Evolutionary conservation across 2,113 vertebrate species (phyloP).

Genomic region (Genyomyrus donnyi): DNA sequence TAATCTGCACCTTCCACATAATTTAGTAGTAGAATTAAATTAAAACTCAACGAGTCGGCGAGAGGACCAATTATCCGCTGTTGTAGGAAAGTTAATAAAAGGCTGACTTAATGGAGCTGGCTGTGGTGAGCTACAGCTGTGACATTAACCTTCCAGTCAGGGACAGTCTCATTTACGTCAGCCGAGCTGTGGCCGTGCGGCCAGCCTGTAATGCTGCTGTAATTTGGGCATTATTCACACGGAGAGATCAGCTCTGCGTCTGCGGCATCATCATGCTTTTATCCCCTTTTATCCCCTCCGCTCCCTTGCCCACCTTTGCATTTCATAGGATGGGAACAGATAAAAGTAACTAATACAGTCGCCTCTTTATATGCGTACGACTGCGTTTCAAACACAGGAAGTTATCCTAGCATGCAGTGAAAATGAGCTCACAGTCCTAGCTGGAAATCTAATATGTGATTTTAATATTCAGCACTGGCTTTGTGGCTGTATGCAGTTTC

Average conservation of each 20-base stretch:
- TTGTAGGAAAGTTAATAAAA: slow-evolving; percentile 19
- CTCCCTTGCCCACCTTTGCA: neutral
- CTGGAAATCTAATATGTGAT: slow-evolving; percentile 12
- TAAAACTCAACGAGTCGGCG: neutral
- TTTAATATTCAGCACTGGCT: slow-evolving; percentile 22
- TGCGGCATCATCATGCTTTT: neutral
- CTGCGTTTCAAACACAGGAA: neutral
- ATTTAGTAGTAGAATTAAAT: slow-evolving; percentile 11
- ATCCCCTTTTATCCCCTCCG: neutral
- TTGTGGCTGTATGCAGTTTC: slow-evolving; percentile 8
- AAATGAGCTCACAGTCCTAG: slow-evolving; percentile 9
- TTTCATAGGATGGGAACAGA: neutral
- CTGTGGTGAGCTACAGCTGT: neutral
- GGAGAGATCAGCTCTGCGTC: neutral
- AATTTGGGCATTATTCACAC: neutral
- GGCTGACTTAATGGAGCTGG: slow-evolving; percentile 5
- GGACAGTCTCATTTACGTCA: neutral
- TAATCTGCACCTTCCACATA: neutral
- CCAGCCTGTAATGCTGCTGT: neutral
- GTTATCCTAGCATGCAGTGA: neutral
- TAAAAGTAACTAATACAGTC: neutral
- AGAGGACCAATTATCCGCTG: neutral
- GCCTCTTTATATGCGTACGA: neutral
- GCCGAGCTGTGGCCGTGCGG: neutral
- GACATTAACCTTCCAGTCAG: slow-evolving; percentile 11